A percentile compares a stretch with the other conserved stretches of the same genome.
These are phyloP conservation scores for Coecobrya sp. DNA, from an alignment of 2,888 invertebrate species.

Conservation along the genomic window DNA sequence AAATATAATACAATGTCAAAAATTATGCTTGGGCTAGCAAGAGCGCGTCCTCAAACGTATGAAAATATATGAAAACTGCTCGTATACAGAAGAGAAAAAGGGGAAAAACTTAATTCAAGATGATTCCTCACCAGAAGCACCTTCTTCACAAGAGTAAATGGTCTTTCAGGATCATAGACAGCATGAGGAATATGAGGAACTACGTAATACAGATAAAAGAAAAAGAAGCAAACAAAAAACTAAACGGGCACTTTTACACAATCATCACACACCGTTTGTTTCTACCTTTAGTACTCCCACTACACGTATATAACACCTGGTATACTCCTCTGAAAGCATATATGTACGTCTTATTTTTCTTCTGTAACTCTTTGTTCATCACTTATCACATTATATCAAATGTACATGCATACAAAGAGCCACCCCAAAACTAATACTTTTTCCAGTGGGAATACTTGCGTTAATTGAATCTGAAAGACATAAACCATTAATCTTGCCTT, in stretches of 20 bases:
- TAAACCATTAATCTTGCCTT: conserved; percentile 80
- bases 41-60: background rate
- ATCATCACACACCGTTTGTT: background rate
- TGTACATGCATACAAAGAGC: background rate
- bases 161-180: conserved; percentile 33
- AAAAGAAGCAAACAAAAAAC: conserved; percentile 21
- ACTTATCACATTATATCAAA: conserved; percentile 1
- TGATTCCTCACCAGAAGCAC: conserved; percentile 26
- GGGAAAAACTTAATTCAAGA: conserved; percentile 36
- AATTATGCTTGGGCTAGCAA: conserved; percentile 7
- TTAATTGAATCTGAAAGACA: conserved; percentile 81
- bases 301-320: background rate
- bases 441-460: conserved; percentile 77
- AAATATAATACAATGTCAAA: conserved; percentile 18
- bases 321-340: no score
- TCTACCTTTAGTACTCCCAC: background rate
- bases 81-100: background rate
- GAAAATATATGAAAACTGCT: conserved; percentile 18
- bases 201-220: conserved; percentile 38
- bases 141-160: conserved; percentile 1
- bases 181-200: background rate
- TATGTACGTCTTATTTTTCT: background rate
- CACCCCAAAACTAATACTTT: conserved; percentile 59
- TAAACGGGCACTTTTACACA: conserved; percentile 9
- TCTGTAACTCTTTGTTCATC: background rate